Evolutionary conservation across 30 jellyfish, hydroid and myxozoan genomes (phyloP), one percentile per base, ranked within the genome.

Genomic region (Pseudorhiza aurosa): DNA sequence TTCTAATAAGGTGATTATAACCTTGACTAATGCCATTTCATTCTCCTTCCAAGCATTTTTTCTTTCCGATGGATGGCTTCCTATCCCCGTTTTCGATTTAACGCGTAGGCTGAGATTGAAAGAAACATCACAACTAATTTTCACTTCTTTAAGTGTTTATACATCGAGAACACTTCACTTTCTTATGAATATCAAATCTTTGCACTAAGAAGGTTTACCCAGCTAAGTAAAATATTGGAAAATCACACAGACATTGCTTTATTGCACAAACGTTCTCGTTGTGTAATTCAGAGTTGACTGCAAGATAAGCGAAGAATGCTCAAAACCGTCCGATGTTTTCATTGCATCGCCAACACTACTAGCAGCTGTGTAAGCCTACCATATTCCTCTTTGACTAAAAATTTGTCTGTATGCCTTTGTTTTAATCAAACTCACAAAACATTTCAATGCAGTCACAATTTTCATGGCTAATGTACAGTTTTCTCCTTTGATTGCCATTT

Each of bases 341-440:
- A 19, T 68, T 26, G 28, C 62, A 40, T 32, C 44, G 26, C 44
- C 55, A 40, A 47, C 50, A 19, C 31, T 2, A 43, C 50, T 68
- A 29, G 67, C 82, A 68, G 82, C 82, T 68, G 82, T n/a, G 22
- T 68, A 68, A 68, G 46, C 67, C 28, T 65, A 24, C 43, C 32
- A 10, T 47, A 47, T 2, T 49, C 47, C 22, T 44, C 83, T 70
- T 70, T 46, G 83, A 22, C 47, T 70, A 37, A 0, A 21, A 50
- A 70, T 70, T 46, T 70, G 27, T 32, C 19, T 64, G 30, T 64
- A 33, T 64, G 57, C 58, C 14, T 32, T 11, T 14, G 36, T 8
- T 30, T 11, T 64, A 64, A 64, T 64, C 77, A 12, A n/a, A 24
- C 58, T 14, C 18, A 30, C 58, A 64, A 64, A 25, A 64, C 18